These are phyloP conservation scores for Empis stercorea DNA, from an alignment of 2,888 invertebrate genomes.

Conservation along the genomic window DNA sequence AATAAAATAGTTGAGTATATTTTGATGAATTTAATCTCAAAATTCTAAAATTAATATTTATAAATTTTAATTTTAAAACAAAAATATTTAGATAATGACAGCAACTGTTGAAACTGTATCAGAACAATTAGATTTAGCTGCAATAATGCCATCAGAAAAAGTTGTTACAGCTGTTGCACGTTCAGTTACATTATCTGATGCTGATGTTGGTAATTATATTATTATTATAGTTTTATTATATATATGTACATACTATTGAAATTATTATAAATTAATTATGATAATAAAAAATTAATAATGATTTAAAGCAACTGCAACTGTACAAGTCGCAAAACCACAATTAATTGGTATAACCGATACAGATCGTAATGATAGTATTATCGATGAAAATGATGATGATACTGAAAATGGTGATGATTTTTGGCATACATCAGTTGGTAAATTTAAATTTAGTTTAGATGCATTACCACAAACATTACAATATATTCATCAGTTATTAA, in stretches of 20 bases:
- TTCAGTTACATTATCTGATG: conserved; percentile 77
- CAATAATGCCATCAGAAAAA: conserved; percentile 65
- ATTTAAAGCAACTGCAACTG: conserved; percentile 47
- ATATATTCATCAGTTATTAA: conserved; percentile 80
- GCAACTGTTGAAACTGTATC: conserved; percentile 91
- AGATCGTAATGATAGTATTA: conserved; percentile 48
- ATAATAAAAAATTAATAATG: conserved; percentile 8
- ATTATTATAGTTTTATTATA: conserved; percentile 4
- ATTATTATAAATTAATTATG: neutral
- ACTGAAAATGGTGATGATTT: conserved; percentile 61
- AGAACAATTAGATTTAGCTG: conserved; percentile 79
- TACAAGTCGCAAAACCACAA: conserved; percentile 59
- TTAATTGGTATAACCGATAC: conserved; percentile 44
- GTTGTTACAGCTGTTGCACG: conserved; percentile 69
- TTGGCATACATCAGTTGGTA: conserved; percentile 88
- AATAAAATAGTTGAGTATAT: neutral
- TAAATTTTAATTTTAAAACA: too few relatives aligned
- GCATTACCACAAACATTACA: conserved; percentile 85
- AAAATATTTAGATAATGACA: conserved; percentile 68
- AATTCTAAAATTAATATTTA: too few relatives aligned
- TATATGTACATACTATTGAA: conserved; percentile 10
- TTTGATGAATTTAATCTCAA: too few relatives aligned
- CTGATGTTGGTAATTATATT: conserved; percentile 49
- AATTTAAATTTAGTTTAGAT: conserved; percentile 81
- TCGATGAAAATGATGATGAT: conserved; percentile 55